Conservation (phyloP, 2,113 vertebrate genomes). For the Orientallactaga bullata region DNA sequence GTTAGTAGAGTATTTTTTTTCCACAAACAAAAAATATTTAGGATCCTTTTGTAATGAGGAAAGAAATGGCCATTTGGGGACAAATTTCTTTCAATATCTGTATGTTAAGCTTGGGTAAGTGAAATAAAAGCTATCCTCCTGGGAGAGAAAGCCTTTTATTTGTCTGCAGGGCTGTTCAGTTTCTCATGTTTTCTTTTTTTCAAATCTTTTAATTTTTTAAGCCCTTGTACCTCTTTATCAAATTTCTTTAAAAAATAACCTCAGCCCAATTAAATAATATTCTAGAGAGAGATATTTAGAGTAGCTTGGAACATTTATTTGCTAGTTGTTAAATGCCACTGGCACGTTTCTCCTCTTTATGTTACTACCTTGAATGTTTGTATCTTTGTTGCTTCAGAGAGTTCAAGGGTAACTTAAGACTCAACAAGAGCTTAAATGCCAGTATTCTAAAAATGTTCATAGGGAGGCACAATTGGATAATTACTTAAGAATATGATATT, state of each 20-base stretch:
- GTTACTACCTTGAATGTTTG: neutral
- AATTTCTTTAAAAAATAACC: constrained; percentile 69
- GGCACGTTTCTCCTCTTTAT: neutral
- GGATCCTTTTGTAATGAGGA: constrained; percentile 71
- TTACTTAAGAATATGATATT: neutral
- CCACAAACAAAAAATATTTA: constrained; percentile 74
- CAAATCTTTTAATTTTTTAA: constrained; percentile 71
- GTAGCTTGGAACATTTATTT: constrained; percentile 24
- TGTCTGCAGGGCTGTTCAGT: constrained; percentile 18
- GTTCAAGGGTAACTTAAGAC: constrained; percentile 9
- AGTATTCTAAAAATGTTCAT: neutral
- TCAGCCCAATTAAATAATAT: constrained; percentile 70
- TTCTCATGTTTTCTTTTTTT: constrained; percentile 26
- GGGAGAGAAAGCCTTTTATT: neutral
- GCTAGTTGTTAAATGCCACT: constrained; percentile 4
- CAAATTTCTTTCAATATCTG: constrained; percentile 66
- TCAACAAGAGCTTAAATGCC: neutral
- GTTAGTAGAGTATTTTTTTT: constrained; percentile 62
- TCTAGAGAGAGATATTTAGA: constrained; percentile 64
- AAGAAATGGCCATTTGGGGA: constrained; percentile 73
- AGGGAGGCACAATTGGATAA: neutral
- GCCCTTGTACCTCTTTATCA: constrained; percentile 64
- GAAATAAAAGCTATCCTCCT: constrained; percentile 57
- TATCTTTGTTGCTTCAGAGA: constrained; percentile 1
- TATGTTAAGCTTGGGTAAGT: constrained; percentile 14